Percentiles rank a stretch among this genome's conserved stretches.
These are phyloP conservation scores for Antechinus flavipes DNA, from an alignment of 2,113 vertebrate species.

Conservation along the genomic window DNA sequence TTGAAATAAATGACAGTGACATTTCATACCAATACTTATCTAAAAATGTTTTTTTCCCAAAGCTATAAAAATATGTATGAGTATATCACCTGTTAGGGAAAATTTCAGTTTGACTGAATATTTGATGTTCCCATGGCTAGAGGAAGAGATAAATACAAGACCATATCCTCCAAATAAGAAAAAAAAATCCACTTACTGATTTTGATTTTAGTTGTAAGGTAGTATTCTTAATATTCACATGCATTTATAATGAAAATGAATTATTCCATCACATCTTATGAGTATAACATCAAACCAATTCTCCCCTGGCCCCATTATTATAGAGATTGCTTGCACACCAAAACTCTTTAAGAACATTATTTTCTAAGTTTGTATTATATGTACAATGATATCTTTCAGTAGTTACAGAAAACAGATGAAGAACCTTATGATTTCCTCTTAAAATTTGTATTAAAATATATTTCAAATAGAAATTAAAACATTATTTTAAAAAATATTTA, in stretches of 20 bases:
- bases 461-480: too few relatives aligned
- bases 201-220: not conserved
- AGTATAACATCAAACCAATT: too few relatives aligned
- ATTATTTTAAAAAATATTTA: too few relatives aligned
- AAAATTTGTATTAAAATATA: too few relatives aligned
- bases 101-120: not conserved
- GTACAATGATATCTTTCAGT: not conserved
- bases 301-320: not conserved
- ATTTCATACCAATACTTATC: not conserved
- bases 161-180: fast-evolving
- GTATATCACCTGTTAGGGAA: too few relatives aligned
- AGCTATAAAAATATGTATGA: too few relatives aligned
- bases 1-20: constrained; percentile 69
- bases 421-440: not conserved
- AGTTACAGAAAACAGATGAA: not conserved
- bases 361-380: not conserved
- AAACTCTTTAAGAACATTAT: not conserved
- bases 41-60: not conserved
- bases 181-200: not conserved
- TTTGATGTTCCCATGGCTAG: not conserved
- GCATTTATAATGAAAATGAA: not conserved
- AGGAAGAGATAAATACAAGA: not conserved
- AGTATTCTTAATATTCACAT: not conserved
- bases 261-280: not conserved
- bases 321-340: not conserved